Base-by-base conservation (phyloP, 2,888 invertebrate species). In the Carterocephalus palaemon region DNA sequence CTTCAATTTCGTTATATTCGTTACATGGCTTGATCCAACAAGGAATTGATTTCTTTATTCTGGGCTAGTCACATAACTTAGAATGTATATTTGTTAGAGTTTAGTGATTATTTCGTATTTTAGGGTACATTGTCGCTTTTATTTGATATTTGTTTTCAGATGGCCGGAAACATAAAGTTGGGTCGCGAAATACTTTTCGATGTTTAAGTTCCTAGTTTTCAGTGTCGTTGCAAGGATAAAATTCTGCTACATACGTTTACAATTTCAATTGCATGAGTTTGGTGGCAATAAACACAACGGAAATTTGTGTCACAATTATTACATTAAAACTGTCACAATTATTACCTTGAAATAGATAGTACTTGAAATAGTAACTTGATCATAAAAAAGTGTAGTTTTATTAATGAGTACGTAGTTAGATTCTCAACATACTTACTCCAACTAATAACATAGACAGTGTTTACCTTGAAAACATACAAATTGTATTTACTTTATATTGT, bases 41-140 rank as follows among this genome's bases (percentile, higher is more conserved):
- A 51, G 48, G 46, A 50, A 60, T 53, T 59, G 59, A 60, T 59
- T 59, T 46, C 52, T 47, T 60, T 63, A 62, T 65, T 64, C 54
- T 65, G 60, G 55, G 67, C 72, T 73, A 74, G 75, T 75, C 69
- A 49, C 52, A 52, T 48, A 49, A 60, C 55, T 51, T 66, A 63
- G 59, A 58, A 56, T 61, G 54, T 62, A 62, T 59, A 60, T 60
- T 67, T 57, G 54, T 51, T 59, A 66, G 62, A 50, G 50, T 56
- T 60, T 61, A 64, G 54, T 57, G 43, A 47, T 49, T 50, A 47
- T 52, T 53, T 43, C 17, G 13, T 37, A 19, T 37, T 8, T 10
- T 37, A 45, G 37, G n/a, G 36, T 31, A 48, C 20, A 9, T 41
- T 5, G 9, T 37, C 12, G 43, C 31, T 45, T 37, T 37, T 37